Conservation (phyloP, 2,797 vertebrate species). For the Sternotherus odoratus region DNA sequence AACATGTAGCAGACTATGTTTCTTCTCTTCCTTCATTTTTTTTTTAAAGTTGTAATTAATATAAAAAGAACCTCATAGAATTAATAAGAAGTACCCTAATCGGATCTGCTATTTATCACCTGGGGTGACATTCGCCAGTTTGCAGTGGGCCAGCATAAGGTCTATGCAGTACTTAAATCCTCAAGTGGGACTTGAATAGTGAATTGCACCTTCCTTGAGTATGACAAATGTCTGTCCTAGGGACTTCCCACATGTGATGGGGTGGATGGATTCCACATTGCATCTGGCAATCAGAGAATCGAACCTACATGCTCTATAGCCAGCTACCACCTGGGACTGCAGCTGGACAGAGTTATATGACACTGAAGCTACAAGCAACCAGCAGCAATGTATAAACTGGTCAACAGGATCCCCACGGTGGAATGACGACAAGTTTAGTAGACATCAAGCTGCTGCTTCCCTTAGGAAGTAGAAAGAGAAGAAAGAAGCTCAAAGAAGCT, state of each 20-base stretch:
- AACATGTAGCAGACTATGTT: background rate
- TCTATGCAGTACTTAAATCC: background rate
- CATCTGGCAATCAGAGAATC: rapidly evolving
- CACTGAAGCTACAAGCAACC: background rate
- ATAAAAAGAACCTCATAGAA: background rate
- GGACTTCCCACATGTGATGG: background rate
- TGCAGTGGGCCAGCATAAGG: background rate
- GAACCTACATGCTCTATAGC: background rate
- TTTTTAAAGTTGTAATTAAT: background rate
- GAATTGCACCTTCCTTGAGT: background rate
- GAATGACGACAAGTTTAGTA: rapidly evolving
- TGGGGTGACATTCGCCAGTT: background rate
- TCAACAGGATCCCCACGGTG: background rate
- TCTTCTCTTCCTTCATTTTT: background rate
- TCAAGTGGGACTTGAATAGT: background rate
- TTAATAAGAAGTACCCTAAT: background rate
- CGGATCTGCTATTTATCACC: background rate
- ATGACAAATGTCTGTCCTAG: background rate
- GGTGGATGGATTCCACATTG: background rate
- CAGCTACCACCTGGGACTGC: background rate
- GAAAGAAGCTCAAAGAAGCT: background rate
- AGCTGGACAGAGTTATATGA: background rate
- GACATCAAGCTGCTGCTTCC: background rate
- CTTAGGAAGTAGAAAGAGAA: rapidly evolving
- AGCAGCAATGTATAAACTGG: background rate